Base-by-base conservation (phyloP, 2,888 invertebrate genomes). In the Parapristionchus giblindavisi region DNA sequence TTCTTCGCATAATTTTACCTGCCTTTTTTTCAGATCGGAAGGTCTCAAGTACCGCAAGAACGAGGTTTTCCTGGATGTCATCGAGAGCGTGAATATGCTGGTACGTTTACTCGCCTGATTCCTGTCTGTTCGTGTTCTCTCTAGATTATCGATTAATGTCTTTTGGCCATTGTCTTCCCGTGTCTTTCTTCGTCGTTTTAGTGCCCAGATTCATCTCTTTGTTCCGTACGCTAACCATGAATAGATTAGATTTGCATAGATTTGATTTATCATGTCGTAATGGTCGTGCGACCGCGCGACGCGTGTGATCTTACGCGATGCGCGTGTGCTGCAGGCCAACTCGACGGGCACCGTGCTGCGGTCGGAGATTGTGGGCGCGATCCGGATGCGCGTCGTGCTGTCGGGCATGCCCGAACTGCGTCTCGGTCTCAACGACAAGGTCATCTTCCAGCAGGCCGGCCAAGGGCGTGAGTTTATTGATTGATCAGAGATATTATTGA, bases 21-120 rank as follows among this genome's bases (percentile, higher is more conserved):
- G n/a, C n/a, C n/a, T 29, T 2, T 36, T 24, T 34, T 71, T 1
- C 40, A 71, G 98, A 76, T 95, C 96, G 0, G 98, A 99, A 89
- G 97, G 97, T 2, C 95, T 99, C 75, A 98, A 97, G 88, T 98
- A 99, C 89, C 92, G 98, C 76, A 99, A 98, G 90, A 99, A 99
- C 89, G 98, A 99, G 91, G 98, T 99, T 3, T 99, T 99, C 88
- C 91, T 99, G 40, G 98, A 99, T 91, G 98, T 99, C 0, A 98
- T 99, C 82, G 98, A 99, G 89, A 96, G 96, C 54, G 97, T 98
- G 0, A 98, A 98, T 89, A 91, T 98, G 77, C 89, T 98, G 89
- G 91, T 91, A 83, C 81, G 89, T 38, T 54, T 24, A 6, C 54
- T n/a, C 34, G 27, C 27, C 27, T 27, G 14, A 27, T 60, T 51